Conservation (phyloP, 2,797 vertebrate genomes). For the Carapus acus region DNA sequence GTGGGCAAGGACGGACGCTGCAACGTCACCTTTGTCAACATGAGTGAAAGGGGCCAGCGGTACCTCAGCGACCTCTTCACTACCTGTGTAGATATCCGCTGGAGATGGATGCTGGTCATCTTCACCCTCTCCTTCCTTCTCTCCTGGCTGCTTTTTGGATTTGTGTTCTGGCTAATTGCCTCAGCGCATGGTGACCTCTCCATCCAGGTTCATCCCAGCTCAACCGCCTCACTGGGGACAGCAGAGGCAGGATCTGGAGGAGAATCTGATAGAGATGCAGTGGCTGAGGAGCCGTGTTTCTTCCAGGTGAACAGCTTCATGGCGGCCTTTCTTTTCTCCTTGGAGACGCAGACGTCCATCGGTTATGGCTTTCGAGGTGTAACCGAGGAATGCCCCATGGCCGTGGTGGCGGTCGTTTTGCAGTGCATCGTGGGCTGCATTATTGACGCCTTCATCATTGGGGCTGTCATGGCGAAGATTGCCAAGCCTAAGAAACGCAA, state of each 20-base stretch:
- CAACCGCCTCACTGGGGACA: slow-evolving; percentile 51
- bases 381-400: slow-evolving; percentile 89
- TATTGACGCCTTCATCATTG: slow-evolving; percentile 92
- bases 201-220: slow-evolving; percentile 51
- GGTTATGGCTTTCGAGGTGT: slow-evolving; percentile 89
- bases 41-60: slow-evolving; percentile 86
- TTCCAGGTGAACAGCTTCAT: slow-evolving; percentile 87
- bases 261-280: slow-evolving; percentile 47
- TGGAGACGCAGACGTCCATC: slow-evolving; percentile 87
- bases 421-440: slow-evolving; percentile 94
- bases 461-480: slow-evolving; percentile 92
- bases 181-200: slow-evolving; percentile 75
- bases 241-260: slow-evolving; percentile 49
- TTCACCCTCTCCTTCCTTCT: slow-evolving; percentile 91
- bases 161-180: slow-evolving; percentile 90
- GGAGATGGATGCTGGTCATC: slow-evolving; percentile 92
- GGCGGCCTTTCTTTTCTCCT: slow-evolving; percentile 88
- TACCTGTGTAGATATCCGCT: slow-evolving; percentile 91
- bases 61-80: slow-evolving; percentile 91
- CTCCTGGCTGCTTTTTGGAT: slow-evolving; percentile 91
- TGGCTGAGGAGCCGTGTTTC: slow-evolving; percentile 77
- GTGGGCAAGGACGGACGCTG: slow-evolving; percentile 80
- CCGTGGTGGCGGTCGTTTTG: slow-evolving; percentile 85
- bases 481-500: slow-evolving; percentile 96
- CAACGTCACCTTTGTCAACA: slow-evolving; percentile 85